These are phyloP conservation scores for Crotalus viridis DNA, from an alignment of 2,113 vertebrate species.

Conservation along the genomic window DNA sequence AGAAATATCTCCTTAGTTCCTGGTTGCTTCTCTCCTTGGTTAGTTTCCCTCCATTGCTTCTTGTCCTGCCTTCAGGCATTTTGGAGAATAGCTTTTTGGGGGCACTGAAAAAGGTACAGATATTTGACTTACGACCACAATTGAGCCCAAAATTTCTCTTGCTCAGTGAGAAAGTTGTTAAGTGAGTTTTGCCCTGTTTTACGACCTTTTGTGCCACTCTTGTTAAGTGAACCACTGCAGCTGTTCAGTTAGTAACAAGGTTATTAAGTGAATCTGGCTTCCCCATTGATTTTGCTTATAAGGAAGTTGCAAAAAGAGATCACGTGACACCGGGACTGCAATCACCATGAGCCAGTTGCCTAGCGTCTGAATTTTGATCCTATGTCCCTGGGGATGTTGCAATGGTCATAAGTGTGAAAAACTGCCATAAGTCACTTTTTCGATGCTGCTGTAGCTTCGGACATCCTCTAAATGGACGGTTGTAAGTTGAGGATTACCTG, in stretches of 20 bases:
- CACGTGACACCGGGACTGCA: not conserved
- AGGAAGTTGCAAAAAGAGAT: not conserved
- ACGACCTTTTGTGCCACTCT: not conserved
- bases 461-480: not conserved
- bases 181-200: not conserved
- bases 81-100: too few species aligned
- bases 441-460: not conserved
- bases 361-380: not conserved
- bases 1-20: too few species aligned
- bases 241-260: not conserved
- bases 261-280: not conserved
- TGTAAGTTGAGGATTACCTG: not conserved
- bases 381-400: not conserved
- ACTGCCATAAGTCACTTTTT: not conserved
- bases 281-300: not conserved
- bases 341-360: not conserved
- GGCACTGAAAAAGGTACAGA: too few species aligned
- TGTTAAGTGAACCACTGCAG: not conserved
- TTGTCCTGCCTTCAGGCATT: too few species aligned
- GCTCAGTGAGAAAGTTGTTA: not conserved
- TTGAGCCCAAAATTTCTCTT: not conserved
- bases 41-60: too few species aligned
- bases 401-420: not conserved
- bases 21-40: too few species aligned
- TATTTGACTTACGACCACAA: too few species aligned